phyloP scores from a whole-genome alignment of 1,140 invertebrate species.

The Tetramorium alpestre region DNA sequence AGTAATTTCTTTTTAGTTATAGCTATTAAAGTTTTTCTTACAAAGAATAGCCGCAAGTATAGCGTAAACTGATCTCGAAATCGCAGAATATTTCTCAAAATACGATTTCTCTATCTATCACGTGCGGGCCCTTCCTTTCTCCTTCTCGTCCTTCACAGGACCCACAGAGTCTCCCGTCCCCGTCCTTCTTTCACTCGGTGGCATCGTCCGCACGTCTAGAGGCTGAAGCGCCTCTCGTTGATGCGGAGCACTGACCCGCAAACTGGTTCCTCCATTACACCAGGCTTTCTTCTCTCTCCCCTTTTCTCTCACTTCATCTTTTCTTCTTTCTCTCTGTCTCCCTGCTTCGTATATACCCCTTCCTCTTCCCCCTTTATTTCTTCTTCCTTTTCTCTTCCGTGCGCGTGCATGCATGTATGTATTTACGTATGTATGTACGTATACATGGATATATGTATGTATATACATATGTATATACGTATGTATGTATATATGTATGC shows the following conservation, averaged over 20 bases:
- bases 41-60: neutral
- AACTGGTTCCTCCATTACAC: conserved; percentile 78
- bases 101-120: conserved; percentile 56
- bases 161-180: conserved; percentile 58
- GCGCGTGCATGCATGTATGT: neutral
- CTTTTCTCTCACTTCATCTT: conserved; percentile 58
- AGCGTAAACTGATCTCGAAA: neutral
- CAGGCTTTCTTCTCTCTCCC: conserved; percentile 71
- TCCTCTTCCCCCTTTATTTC: conserved; percentile 22
- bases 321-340: conserved; percentile 41
- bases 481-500: neutral
- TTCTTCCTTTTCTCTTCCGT: conserved; percentile 22
- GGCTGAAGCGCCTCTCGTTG: conserved; percentile 73
- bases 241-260: conserved; percentile 77
- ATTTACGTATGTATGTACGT: neutral
- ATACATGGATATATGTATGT: neutral
- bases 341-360: neutral
- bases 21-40: neutral
- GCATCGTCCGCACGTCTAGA: conserved; percentile 73
- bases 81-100: neutral
- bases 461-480: neutral
- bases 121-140: conserved; percentile 55
- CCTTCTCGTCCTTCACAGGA: conserved; percentile 63
- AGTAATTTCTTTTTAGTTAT: neutral
- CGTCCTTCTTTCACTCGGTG: conserved; percentile 73